A percentile compares a stretch with the other conserved stretches of the same genome.
These are phyloP conservation scores for Nothocercus nigrocapillus DNA, from an alignment of 2,113 vertebrate genomes.

Conservation along the genomic window DNA sequence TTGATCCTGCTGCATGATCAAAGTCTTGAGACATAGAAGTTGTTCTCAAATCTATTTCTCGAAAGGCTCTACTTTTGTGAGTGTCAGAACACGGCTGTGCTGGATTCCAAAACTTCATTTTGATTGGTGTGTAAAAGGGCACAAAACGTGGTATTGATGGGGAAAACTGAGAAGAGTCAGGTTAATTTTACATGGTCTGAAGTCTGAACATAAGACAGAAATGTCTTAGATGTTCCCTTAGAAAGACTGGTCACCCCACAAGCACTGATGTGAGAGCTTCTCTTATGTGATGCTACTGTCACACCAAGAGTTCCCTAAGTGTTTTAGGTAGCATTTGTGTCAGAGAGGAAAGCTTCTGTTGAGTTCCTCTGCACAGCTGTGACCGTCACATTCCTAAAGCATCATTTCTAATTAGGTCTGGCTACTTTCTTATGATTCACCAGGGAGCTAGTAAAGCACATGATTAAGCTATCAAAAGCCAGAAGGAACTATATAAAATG, in stretches of 20 bases:
- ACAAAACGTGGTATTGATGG: accelerated
- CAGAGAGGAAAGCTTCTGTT: not conserved
- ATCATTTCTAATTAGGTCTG: not conserved
- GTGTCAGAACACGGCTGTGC: accelerated
- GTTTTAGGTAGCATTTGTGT: not conserved
- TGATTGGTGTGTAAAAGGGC: not conserved
- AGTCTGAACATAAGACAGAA: not conserved
- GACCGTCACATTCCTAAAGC: not conserved
- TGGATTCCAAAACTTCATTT: not conserved
- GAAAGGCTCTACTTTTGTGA: not conserved
- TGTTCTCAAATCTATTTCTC: not conserved
- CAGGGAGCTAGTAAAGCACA: not conserved
- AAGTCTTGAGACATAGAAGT: accelerated
- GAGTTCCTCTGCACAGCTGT: not conserved
- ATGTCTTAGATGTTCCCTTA: not conserved
- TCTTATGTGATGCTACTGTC: not conserved
- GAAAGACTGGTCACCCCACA: not conserved
- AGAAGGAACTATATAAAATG: not conserved
- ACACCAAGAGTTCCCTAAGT: not conserved
- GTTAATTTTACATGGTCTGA: not conserved
- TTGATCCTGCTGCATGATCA: not conserved
- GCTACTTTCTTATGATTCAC: not conserved
- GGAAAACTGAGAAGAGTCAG: not conserved
- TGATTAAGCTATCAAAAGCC: not conserved
- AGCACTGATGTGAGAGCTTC: accelerated